Base-by-base conservation (phyloP, 2,113 vertebrate genomes). In the Callaeas wilsoni region DNA sequence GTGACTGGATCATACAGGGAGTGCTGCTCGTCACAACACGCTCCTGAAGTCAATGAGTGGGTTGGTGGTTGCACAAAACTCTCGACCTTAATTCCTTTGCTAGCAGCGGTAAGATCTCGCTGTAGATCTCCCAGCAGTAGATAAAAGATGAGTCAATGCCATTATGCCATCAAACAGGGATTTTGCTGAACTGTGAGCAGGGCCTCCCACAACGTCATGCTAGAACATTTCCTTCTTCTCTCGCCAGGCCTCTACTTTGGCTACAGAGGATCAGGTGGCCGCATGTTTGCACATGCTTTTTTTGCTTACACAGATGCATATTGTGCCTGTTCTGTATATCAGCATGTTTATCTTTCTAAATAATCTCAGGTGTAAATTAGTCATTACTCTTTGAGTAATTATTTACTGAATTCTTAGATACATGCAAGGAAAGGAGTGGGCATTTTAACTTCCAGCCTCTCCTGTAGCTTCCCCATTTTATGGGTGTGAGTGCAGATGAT, bases 121-220 rank as follows among this genome's bases (percentile, higher is more conserved):
- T 90, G 52, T 29, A 3, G 70, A 92, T 87, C 84, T 70, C 57
- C 46, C 60, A 86, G 69, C 56, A 90, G 78, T 3, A 95, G 91
- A 91, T 92, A 96, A 95, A 94, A 86, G 83, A 93, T 96, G 92
- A 96, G 50, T 94, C 95, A 97, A 65, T 44, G 91, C 2, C 84
- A 64, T 92, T 83, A 93, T 96, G 88, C 77, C 94, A 95, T 89
- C 93, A 93, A 91, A 92, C 81, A 85, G 60, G 82, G 84, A 91
- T 96, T 94, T 65, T 96, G 91, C 92, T 94, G 96, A 96, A 96
- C 49, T 93, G 93, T 64, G 94, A 96, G 84, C 85, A 74, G 83
- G 74, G 75, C 87, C 96, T 97, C 94, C 96, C 94, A 97, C 96
- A 88, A 81, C 2, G 14, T 93, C 76, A 86, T 85, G 83, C 92